phyloP scores from a whole-genome alignment of 2,797 vertebrate species.

The Sus cebifrons region DNA sequence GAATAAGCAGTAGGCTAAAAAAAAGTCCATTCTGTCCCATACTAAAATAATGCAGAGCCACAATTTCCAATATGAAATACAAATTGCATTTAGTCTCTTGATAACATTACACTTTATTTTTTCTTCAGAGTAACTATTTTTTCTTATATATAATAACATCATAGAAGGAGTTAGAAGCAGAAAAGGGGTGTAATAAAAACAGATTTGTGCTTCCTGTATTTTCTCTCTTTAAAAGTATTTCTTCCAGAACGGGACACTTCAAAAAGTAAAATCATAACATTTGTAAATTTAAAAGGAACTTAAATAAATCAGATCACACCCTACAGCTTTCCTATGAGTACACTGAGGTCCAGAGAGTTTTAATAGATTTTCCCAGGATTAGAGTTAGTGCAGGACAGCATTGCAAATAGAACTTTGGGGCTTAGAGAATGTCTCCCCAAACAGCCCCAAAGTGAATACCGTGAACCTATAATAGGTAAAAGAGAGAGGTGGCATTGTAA shows the following conservation, averaged over 20 bases:
- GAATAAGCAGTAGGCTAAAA: neutral
- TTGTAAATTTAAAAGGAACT: neutral
- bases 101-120: neutral
- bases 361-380: neutral
- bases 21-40: neutral
- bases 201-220: neutral
- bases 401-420: neutral
- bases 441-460: neutral
- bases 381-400: neutral
- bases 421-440: neutral
- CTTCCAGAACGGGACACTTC: neutral
- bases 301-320: neutral
- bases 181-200: neutral
- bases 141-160: neutral
- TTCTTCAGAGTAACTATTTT: neutral
- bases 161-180: neutral
- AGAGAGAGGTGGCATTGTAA: neutral
- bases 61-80: neutral
- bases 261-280: neutral
- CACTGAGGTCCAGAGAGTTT: neutral
- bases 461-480: neutral
- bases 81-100: neutral
- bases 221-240: slow-evolving; percentile 3
- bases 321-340: neutral
- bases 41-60: neutral